phyloP scores from a whole-genome alignment of 2,113 vertebrate species.

The Psittacus erithacus region DNA sequence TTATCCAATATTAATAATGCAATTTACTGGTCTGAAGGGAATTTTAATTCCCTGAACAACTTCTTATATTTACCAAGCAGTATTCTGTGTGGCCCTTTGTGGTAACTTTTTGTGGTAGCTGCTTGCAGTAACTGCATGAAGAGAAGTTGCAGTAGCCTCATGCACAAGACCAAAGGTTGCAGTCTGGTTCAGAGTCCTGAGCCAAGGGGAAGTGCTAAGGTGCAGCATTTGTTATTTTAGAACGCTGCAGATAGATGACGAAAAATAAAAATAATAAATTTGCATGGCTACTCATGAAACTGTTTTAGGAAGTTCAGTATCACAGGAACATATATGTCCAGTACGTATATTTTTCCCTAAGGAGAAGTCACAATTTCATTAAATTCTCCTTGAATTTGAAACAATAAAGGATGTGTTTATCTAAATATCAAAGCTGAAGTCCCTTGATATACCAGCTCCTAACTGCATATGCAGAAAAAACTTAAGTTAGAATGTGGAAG shows the following conservation, averaged over 20 bases:
- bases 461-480: not conserved
- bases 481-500: not conserved
- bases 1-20: not conserved
- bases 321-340: not conserved
- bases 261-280: not conserved
- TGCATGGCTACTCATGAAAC: not conserved
- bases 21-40: not conserved
- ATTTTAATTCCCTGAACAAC: not conserved
- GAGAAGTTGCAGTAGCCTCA: not conserved
- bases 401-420: not conserved
- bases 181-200: not conserved
- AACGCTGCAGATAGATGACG: not conserved
- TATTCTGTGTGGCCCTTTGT: not conserved
- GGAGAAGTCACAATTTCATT: not conserved
- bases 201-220: not conserved
- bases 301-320: not conserved
- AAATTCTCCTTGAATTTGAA: not conserved
- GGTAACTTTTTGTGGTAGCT: not conserved
- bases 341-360: not conserved
- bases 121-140: not conserved
- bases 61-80: not conserved
- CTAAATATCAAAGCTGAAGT: not conserved
- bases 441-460: not conserved
- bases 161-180: not conserved
- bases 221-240: not conserved